Conservation (phyloP, 1,140 invertebrate genomes). For the Neuroterus valhalla region DNA sequence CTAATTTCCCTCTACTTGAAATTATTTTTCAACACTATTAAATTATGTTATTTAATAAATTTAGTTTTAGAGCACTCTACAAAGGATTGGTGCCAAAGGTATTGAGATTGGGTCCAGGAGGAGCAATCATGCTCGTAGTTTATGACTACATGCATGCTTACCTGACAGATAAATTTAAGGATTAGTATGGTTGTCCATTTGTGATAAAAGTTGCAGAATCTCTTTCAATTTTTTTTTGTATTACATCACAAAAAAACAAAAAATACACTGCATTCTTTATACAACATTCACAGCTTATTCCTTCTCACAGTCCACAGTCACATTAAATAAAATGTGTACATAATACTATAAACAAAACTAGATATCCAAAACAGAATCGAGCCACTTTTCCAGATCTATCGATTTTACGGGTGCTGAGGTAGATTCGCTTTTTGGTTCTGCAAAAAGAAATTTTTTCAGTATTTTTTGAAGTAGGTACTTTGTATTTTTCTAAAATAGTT, state of each 20-base stretch:
- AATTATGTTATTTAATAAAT: conserved; percentile 42
- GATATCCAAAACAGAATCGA: conserved; percentile 67
- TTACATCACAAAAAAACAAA: not conserved
- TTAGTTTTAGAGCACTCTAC: conserved; percentile 88
- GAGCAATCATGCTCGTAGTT: conserved; percentile 92
- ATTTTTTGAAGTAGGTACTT: not conserved
- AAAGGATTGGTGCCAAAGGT: conserved; percentile 94
- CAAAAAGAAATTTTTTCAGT: conserved; percentile 22
- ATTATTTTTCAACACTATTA: not conserved
- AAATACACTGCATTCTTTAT: conserved; percentile 24
- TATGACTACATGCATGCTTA: conserved; percentile 87
- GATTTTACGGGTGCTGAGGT: conserved; percentile 53
- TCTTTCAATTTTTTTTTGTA: not conserved
- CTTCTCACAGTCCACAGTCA: not conserved
- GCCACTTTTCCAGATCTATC: conserved; percentile 67
- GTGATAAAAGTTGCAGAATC: not conserved
- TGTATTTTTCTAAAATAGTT: not conserved
- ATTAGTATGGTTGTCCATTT: conserved; percentile 33
- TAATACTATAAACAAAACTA: conserved; percentile 36
- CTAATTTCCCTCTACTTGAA: too few relatives aligned
- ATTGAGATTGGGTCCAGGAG: conserved; percentile 91
- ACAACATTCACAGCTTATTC: not conserved
- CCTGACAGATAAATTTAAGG: conserved; percentile 65
- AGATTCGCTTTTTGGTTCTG: conserved; percentile 53
- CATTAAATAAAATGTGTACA: conserved; percentile 4